Conservation (phyloP, 2,113 vertebrate species). For the Oceanites oceanicus region DNA sequence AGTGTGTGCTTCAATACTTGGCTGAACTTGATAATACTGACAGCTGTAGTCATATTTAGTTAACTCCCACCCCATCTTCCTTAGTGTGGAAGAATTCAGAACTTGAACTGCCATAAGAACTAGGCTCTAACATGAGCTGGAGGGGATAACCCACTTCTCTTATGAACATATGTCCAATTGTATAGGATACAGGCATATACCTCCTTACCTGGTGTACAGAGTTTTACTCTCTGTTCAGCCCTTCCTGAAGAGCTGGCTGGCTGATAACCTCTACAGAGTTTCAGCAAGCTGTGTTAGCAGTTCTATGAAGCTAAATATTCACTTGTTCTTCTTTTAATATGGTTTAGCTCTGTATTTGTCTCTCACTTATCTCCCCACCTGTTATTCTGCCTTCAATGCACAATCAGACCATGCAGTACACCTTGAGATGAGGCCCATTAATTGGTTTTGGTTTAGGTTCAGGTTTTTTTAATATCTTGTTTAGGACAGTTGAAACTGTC, state of each 20-base stretch:
- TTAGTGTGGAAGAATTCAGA: neutral
- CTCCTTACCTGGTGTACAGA: neutral
- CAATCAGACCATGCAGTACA: neutral
- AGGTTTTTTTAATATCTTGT: neutral
- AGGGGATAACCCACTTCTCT: neutral
- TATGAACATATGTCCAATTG: neutral
- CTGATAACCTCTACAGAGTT: neutral
- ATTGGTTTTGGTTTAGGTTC: neutral
- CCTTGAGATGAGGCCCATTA: neutral
- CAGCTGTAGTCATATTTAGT: neutral
- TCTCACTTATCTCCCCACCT: neutral
- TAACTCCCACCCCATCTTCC: accelerated
- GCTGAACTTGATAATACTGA: neutral
- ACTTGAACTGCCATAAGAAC: neutral
- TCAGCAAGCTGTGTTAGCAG: neutral
- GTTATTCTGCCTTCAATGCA: neutral
- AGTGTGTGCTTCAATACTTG: neutral
- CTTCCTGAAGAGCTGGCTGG: neutral
- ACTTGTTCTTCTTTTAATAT: neutral
- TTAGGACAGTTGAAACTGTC: neutral
- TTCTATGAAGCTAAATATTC: neutral
- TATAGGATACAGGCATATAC: neutral
- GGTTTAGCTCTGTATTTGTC: neutral
- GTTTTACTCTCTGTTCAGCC: neutral
- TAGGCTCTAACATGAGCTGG: neutral